A percentile compares a stretch with the other conserved stretches of the same genome.
Evolutionary conservation across 2,797 vertebrate species (phyloP).

Genomic region (Ispidina picta): DNA sequence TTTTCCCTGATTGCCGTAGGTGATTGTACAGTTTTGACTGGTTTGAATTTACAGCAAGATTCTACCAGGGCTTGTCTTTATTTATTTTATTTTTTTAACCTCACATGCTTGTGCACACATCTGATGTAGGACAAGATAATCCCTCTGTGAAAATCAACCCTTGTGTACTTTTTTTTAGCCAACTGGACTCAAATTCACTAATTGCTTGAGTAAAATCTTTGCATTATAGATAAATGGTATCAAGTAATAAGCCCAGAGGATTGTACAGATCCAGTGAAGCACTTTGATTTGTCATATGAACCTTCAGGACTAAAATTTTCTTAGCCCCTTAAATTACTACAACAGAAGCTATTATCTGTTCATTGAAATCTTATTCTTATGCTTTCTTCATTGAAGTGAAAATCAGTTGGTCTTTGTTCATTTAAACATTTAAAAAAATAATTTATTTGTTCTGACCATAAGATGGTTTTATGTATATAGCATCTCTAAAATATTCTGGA

Average conservation of each 20-base stretch:
- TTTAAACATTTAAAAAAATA: neutral
- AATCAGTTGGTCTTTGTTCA: neutral
- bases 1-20: neutral
- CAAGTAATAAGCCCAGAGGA: neutral
- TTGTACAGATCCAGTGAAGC: neutral
- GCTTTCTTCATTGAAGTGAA: neutral
- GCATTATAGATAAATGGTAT: neutral
- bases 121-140: neutral
- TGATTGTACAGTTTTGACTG: neutral
- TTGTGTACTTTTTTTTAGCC: neutral
- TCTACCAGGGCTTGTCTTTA: neutral
- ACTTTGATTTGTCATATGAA: neutral
- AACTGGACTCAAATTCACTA: neutral
- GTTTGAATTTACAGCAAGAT: neutral
- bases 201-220: neutral
- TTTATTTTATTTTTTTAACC: neutral
- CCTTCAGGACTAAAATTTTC: constrained; percentile 5
- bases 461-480: neutral
- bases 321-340: neutral
- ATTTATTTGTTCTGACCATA: neutral
- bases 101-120: neutral
- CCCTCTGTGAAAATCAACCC: neutral
- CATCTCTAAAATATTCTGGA: neutral
- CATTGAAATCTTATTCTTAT: neutral
- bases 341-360: neutral